Evolutionary conservation across 2,888 invertebrate genomes (phyloP).

Genomic region (Aporophyla nigra): DNA sequence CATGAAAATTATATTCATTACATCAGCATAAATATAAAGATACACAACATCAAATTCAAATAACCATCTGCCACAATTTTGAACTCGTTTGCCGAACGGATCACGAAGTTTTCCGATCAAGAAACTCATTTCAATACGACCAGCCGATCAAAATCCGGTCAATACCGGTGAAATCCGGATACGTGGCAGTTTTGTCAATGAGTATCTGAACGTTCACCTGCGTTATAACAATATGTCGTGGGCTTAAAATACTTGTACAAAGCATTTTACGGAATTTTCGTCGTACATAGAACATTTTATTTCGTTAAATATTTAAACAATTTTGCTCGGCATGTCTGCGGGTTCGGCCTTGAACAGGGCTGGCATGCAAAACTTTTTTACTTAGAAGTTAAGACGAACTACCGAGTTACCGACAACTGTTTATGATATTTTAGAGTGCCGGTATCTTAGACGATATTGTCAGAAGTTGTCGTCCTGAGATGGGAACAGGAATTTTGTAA

Average conservation of each 20-base stretch:
- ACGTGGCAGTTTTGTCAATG: slow-evolving; percentile 39
- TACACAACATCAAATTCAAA: slow-evolving; percentile 18
- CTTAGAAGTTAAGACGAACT: slow-evolving; percentile 41
- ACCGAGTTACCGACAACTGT: slow-evolving; percentile 46
- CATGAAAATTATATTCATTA: slow-evolving; percentile 21
- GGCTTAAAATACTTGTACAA: slow-evolving; percentile 67
- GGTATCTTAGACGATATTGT: slow-evolving; percentile 12
- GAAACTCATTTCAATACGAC: slow-evolving; percentile 42
- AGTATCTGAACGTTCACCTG: slow-evolving; percentile 41
- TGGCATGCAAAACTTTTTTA: slow-evolving; percentile 53
- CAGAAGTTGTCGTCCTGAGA: background rate
- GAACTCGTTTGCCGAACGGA: slow-evolving; percentile 30
- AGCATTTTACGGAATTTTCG: slow-evolving; percentile 73
- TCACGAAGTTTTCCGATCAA: slow-evolving; percentile 43
- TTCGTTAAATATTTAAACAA: slow-evolving; percentile 75
- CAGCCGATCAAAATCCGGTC: slow-evolving; percentile 50
- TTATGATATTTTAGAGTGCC: slow-evolving; percentile 32
- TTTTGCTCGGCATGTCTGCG: slow-evolving; percentile 61
- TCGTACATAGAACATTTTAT: slow-evolving; percentile 69
- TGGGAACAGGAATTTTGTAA: slow-evolving; percentile 4
- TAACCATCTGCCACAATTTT: slow-evolving; percentile 1
- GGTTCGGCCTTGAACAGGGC: slow-evolving; percentile 58
- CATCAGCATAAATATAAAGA: slow-evolving; percentile 25
- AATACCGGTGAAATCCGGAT: slow-evolving; percentile 37
- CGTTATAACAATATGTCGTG: slow-evolving; percentile 20